Evolutionary conservation across 2,797 vertebrate species (phyloP).

Genomic region (Danionella dracula): DNA sequence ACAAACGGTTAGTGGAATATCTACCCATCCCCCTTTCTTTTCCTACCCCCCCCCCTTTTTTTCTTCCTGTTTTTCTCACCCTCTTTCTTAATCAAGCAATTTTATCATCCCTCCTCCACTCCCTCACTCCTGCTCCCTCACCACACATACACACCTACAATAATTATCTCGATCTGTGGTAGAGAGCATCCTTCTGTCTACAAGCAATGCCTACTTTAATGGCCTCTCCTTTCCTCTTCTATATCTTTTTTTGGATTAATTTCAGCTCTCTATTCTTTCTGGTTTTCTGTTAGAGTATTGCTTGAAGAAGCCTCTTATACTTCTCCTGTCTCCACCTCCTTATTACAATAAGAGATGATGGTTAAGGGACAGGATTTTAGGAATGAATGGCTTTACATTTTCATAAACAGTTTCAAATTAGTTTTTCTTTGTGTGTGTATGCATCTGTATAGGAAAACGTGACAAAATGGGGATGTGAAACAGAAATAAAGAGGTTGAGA

Average conservation of each 20-base stretch:
- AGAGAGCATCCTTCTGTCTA: conserved; percentile 69
- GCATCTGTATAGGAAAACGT: conserved; percentile 31
- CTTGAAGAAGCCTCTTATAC: conserved; percentile 58
- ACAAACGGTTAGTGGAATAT: conserved; percentile 3
- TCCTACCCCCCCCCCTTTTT: too few species aligned
- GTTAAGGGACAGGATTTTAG: conserved; percentile 52
- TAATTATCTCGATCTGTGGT: conserved; percentile 75
- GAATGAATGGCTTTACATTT: conserved; percentile 53
- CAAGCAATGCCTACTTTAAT: conserved; percentile 64
- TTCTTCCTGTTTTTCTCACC: background rate
- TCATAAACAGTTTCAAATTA: conserved; percentile 51
- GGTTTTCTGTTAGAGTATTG: conserved; percentile 56
- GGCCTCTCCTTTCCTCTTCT: conserved; percentile 59
- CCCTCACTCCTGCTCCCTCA: background rate
- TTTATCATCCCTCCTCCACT: conserved; percentile 6
- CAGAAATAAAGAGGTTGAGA: conserved; percentile 33
- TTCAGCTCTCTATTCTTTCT: conserved; percentile 55
- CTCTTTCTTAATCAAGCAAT: conserved; percentile 21
- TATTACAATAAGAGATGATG: conserved; percentile 63
- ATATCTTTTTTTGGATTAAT: conserved; percentile 65
- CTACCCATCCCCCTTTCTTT: background rate
- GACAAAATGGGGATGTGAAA: conserved; percentile 34
- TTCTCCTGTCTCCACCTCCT: conserved; percentile 39
- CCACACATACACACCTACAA: conserved; percentile 69
- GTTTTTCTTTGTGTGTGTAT: conserved; percentile 20